Conservation (phyloP, 2,113 vertebrate genomes). For the Gorsachius goisagi region DNA sequence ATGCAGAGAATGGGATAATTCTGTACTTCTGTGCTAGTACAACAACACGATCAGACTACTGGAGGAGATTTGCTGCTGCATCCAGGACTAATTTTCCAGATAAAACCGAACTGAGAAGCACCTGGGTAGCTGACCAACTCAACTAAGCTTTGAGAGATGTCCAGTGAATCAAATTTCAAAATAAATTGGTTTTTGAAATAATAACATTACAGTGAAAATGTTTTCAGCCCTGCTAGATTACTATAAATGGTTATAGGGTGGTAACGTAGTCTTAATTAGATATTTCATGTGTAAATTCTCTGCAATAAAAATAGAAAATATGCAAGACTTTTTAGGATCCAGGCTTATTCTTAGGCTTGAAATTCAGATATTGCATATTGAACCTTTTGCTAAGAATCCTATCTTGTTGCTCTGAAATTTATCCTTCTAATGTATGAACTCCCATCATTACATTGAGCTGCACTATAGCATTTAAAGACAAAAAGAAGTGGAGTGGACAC, state of each 20-base stretch:
- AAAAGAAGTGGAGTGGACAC: not conserved
- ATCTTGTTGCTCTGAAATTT: not conserved
- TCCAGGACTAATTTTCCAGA: not conserved
- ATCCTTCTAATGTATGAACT: not conserved
- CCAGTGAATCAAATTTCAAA: not conserved
- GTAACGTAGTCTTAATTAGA: not conserved
- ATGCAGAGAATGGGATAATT: not conserved
- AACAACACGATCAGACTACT: not conserved
- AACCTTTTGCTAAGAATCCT: not conserved
- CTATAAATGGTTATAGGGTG: not conserved
- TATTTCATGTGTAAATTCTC: not conserved
- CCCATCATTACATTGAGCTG: not conserved
- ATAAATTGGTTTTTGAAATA: not conserved
- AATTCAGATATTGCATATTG: not conserved
- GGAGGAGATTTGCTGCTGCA: not conserved
- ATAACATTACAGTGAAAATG: not conserved
- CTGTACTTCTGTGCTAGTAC: not conserved
- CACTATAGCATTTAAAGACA: not conserved
- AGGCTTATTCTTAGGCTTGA: not conserved
- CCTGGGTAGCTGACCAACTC: not conserved
- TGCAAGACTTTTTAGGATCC: accelerated
- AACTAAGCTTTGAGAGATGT: not conserved
- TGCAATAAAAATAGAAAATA: not conserved
- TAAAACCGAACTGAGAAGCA: not conserved
- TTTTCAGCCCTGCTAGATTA: not conserved